Conservation (phyloP, 2,888 invertebrate species). For the Orthonychiurus folsomi region DNA sequence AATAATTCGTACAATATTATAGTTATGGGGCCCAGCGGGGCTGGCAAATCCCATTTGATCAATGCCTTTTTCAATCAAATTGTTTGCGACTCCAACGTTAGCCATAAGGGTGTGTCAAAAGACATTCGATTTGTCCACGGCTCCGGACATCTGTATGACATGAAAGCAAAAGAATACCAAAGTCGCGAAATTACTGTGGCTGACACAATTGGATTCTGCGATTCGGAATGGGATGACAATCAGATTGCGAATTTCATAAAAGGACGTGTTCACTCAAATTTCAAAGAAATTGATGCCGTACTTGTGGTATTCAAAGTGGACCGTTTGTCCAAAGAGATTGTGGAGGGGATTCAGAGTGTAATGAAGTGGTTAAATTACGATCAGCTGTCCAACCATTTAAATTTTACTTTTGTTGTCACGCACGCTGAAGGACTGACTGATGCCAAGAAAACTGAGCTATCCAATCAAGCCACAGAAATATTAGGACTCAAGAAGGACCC, state of each 20-base stretch:
- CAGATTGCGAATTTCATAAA: constrained; percentile 13
- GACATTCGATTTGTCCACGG: constrained; percentile 17
- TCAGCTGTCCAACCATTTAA: background rate
- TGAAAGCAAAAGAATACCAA: background rate
- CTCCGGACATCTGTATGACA: constrained; percentile 11
- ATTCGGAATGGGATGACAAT: constrained; percentile 16
- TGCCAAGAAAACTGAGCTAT: background rate
- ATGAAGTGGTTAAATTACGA: background rate
- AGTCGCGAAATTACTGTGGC: constrained; percentile 12
- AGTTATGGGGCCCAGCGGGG: constrained; percentile 12
- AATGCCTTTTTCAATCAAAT: constrained; percentile 18
- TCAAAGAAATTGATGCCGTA: constrained; percentile 10
- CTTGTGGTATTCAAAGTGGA: constrained; percentile 8
- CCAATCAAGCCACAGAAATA: background rate
- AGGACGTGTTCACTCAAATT: constrained; percentile 14
- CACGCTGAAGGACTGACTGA: background rate
- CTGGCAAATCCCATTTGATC: constrained; percentile 18
- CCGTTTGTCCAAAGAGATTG: background rate
- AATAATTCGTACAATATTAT: constrained; percentile 17
- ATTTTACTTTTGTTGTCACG: background rate
- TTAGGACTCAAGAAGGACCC: background rate
- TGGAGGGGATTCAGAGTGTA: background rate
- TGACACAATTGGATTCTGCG: constrained; percentile 16
- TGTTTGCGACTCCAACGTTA: constrained; percentile 14
- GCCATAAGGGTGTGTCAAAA: constrained; percentile 16